These are phyloP conservation scores for Setipinna tenuifilis DNA, from an alignment of 2,797 vertebrate genomes.

Conservation along the genomic window DNA sequence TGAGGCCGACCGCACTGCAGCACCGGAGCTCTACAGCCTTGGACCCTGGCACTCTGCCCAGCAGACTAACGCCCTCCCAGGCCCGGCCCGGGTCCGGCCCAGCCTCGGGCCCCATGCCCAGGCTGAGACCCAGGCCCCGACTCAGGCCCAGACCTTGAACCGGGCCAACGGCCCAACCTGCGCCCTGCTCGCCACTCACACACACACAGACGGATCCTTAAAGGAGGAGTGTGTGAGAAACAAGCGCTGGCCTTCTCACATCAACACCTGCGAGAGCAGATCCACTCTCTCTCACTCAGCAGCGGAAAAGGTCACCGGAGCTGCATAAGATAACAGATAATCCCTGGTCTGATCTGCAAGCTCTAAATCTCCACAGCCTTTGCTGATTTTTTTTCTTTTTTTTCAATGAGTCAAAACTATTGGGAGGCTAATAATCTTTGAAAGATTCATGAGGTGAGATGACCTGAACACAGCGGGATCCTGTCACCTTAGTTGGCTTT, in stretches of 20 bases:
- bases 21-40: conserved; percentile 33
- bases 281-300: not conserved
- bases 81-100: conserved; percentile 25
- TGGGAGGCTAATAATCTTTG: not conserved
- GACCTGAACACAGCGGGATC: conserved; percentile 17
- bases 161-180: not conserved
- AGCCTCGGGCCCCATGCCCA: not conserved
- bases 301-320: not conserved
- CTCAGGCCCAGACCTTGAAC: no score
- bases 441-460: not conserved
- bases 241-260: conserved; percentile 35
- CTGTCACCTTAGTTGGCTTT: conserved; percentile 47
- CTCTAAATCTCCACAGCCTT: not conserved
- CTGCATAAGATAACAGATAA: conserved; percentile 4
- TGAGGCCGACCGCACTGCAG: conserved; percentile 57
- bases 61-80: conserved; percentile 43
- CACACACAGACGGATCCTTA: not conserved
- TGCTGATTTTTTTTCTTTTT: not conserved
- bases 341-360: not conserved
- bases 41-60: conserved; percentile 28
- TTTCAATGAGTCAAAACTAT: not conserved
- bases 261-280: conserved; percentile 26
- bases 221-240: conserved; percentile 44
- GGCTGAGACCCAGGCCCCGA: not conserved
- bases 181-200: conserved; percentile 27